Conservation (phyloP, 2,113 vertebrate genomes). For the Mus musculus region DNA sequence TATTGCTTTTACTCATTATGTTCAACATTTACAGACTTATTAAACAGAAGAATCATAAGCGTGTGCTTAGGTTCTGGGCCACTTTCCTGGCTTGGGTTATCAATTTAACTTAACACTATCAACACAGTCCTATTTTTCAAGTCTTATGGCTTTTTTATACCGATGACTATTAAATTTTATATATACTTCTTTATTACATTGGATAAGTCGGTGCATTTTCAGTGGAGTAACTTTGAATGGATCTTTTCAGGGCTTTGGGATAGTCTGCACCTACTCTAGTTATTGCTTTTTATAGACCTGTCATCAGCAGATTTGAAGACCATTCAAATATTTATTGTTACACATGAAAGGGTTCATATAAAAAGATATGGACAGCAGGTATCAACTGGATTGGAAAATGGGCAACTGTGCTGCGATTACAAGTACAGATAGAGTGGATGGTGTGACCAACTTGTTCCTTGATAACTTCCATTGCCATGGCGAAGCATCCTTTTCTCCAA, state of each 20-base stretch:
- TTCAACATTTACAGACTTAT: conserved; percentile 63
- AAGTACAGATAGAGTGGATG: conserved; percentile 35
- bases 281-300: conserved; percentile 63
- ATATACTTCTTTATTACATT: conserved; percentile 60
- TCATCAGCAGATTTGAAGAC: conserved; percentile 59
- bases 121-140: conserved; percentile 68
- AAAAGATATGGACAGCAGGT: conserved; percentile 52
- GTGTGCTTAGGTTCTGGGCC: conserved; percentile 34
- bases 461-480: conserved; percentile 51
- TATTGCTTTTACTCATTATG: conserved; percentile 29
- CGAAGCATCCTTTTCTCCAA: conserved; percentile 68
- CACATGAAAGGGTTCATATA: conserved; percentile 25
- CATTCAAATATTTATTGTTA: conserved; percentile 68
- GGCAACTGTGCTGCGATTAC: background rate
- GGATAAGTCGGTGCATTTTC: conserved; percentile 62
- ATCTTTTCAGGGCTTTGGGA: conserved; percentile 37
- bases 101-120: conserved; percentile 63
- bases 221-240: conserved; percentile 44
- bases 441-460: conserved; percentile 58
- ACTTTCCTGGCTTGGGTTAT: conserved; percentile 48
- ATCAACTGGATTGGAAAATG: background rate
- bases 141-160: conserved; percentile 60
- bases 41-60: conserved; percentile 60
- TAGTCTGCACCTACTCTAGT: conserved; percentile 46
- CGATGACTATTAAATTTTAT: conserved; percentile 62